A percentile compares a stretch with the other conserved stretches of the same genome.
These are phyloP conservation scores for Delichon dasypus DNA, from an alignment of 2,797 vertebrate species.

Conservation along the genomic window DNA sequence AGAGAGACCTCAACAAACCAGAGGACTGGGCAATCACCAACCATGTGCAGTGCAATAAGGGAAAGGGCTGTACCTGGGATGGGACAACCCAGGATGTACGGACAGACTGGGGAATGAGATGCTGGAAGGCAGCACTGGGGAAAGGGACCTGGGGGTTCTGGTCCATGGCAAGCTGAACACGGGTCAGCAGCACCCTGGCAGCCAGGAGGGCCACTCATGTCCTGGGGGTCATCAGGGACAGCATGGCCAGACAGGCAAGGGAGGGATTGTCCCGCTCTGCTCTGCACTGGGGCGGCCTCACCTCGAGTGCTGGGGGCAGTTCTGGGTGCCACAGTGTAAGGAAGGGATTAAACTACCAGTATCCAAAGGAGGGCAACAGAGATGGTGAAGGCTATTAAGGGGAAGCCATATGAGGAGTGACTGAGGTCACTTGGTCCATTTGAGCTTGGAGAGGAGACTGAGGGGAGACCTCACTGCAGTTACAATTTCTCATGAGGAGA, in stretches of 20 bases:
- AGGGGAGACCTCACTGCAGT: neutral
- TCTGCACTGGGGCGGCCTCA: neutral
- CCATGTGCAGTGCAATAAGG: neutral
- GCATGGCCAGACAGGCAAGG: rapidly evolving
- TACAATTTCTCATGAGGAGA: neutral
- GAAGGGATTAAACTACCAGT: neutral
- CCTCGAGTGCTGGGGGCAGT: neutral
- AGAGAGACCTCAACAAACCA: neutral
- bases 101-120: neutral
- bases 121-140: neutral
- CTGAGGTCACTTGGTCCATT: neutral
- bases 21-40: neutral
- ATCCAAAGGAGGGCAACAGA: neutral
- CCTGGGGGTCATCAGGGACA: neutral
- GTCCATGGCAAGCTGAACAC: rapidly evolving
- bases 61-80: rapidly evolving
- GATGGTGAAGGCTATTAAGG: neutral
- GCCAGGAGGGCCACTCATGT: rapidly evolving
- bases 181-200: neutral
- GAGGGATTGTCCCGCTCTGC: neutral
- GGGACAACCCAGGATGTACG: rapidly evolving
- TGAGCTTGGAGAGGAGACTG: neutral
- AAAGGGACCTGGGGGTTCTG: neutral
- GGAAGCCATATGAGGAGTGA: rapidly evolving
- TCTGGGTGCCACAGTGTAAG: too few species aligned